These are phyloP conservation scores for Dione vanillae DNA, from an alignment of 2,888 invertebrate genomes.

Conservation along the genomic window DNA sequence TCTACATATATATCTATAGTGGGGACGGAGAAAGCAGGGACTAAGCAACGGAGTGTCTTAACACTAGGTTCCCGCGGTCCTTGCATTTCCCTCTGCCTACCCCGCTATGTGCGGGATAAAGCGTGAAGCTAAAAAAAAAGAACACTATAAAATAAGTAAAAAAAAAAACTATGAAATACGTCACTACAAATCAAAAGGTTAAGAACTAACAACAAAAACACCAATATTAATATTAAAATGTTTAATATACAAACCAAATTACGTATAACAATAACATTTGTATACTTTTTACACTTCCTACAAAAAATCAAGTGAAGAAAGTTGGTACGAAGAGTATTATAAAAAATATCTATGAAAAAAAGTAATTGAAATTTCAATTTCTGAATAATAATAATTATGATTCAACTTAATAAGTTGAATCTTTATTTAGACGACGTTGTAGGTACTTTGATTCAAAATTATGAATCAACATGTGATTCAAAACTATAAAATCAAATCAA, in stretches of 20 bases:
- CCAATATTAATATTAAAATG: slow-evolving; percentile 14
- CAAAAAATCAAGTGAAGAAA: neutral
- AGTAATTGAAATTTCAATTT: neutral
- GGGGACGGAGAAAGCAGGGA: too few relatives aligned
- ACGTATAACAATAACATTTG: slow-evolving; percentile 30
- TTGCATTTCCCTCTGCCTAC: too few relatives aligned
- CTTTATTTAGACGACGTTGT: too few relatives aligned
- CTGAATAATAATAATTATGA: neutral
- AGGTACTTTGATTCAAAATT: too few relatives aligned
- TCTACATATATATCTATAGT: too few relatives aligned
- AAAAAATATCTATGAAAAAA: neutral
- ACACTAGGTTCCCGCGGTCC: too few relatives aligned
- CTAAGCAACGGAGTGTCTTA: too few relatives aligned
- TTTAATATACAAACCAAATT: slow-evolving; percentile 28
- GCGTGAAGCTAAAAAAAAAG: neutral
- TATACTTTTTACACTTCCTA: slow-evolving; percentile 24
- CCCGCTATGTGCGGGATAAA: too few relatives aligned
- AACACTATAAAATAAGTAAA: too few relatives aligned
- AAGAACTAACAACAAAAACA: neutral
- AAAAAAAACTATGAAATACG: neutral
- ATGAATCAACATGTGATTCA: too few relatives aligned
- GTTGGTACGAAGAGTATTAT: slow-evolving; percentile 15
- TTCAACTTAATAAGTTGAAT: neutral
- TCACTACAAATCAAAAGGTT: neutral
- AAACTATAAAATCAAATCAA: too few relatives aligned